Conservation (phyloP, 2,113 vertebrate genomes). For the Saguinus imperator region DNA sequence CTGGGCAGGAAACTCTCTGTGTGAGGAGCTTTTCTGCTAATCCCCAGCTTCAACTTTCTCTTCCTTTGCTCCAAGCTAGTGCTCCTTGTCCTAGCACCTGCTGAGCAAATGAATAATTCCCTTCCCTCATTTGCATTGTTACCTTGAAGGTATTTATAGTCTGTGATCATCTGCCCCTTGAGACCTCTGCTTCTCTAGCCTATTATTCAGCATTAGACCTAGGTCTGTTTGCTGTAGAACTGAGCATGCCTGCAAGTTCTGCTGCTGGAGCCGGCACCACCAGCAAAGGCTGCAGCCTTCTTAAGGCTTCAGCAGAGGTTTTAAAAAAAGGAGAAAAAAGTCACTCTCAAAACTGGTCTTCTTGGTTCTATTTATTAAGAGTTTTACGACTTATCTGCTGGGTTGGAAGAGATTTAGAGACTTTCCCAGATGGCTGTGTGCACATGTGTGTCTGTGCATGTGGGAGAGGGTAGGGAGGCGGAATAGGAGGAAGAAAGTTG, state of each 20-base stretch:
- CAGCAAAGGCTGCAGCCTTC: neutral
- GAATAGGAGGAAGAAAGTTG: neutral
- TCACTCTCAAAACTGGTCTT: neutral
- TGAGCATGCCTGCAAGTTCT: neutral
- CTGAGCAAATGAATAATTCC: constrained; percentile 71
- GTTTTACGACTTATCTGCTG: neutral
- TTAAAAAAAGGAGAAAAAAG: neutral
- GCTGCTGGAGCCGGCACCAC: neutral
- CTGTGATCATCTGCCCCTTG: constrained; percentile 57
- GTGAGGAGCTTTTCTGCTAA: constrained; percentile 36
- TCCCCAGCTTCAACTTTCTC: neutral
- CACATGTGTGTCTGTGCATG: fast-evolving
- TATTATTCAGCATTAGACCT: constrained; percentile 49
- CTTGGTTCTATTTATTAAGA: neutral
- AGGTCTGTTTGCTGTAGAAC: neutral
- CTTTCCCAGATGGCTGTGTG: neutral
- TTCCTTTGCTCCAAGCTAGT: constrained; percentile 41
- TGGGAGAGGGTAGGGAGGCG: neutral
- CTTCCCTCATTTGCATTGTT: constrained; percentile 68
- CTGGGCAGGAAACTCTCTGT: neutral
- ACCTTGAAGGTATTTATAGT: constrained; percentile 70
- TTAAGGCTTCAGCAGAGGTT: neutral
- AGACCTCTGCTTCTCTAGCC: constrained; percentile 56
- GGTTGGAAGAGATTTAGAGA: neutral
- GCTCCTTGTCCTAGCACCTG: constrained; percentile 53